Conservation (phyloP, 2,113 vertebrate genomes). For the Gopherus evgoodei region DNA sequence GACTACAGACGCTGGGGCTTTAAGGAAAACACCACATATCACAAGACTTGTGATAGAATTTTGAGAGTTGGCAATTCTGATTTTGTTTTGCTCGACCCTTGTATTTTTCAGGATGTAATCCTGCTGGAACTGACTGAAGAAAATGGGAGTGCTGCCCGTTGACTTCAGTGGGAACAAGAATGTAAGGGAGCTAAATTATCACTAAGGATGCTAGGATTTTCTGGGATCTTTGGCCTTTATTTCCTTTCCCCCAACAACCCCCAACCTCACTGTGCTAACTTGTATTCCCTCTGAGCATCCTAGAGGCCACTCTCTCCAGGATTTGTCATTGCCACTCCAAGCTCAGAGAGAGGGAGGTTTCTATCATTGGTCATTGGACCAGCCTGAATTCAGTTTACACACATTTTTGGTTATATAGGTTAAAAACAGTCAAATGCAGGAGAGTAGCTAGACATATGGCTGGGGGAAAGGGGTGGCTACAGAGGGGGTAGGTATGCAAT, state of each 20-base stretch:
- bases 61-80: fast-evolving
- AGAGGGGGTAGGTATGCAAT: too few species aligned
- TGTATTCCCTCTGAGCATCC: not conserved
- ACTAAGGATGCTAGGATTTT: not conserved
- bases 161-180: not conserved
- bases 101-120: not conserved
- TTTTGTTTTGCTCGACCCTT: not conserved
- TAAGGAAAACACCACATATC: not conserved
- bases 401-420: not conserved
- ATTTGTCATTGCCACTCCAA: not conserved
- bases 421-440: not conserved
- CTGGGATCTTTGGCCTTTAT: not conserved
- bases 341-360: not conserved
- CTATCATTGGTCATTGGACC: not conserved
- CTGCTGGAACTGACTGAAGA: not conserved
- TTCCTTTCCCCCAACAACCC: not conserved
- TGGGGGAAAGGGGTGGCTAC: not conserved
- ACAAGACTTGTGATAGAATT: not conserved
- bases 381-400: not conserved
- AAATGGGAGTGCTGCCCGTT: fast-evolving
- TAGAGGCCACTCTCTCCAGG: not conserved
- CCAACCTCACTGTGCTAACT: not conserved
- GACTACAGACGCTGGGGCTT: not conserved
- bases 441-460: not conserved
- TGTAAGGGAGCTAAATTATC: fast-evolving